Evolutionary conservation across 2,797 vertebrate species (phyloP), one percentile per base, ranked within the genome.

Genomic region (Chrysolophus pictus): DNA sequence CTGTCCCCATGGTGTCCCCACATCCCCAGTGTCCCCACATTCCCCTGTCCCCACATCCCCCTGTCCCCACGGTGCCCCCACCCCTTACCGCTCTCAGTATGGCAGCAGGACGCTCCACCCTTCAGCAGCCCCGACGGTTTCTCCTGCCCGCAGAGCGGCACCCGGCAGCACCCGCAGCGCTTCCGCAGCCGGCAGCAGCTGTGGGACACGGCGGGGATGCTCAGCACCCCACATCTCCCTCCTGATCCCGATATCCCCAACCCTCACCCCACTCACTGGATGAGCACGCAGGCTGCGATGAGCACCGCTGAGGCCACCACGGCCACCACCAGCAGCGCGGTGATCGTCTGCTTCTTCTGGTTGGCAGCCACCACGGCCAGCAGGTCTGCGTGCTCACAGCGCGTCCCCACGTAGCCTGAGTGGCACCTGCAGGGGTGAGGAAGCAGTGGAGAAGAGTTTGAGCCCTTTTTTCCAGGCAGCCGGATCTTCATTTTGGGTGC

Each of bases 341-440:
- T 98, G 49, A 99, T 98, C 0, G 99, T 99, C 88, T 99, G 98
- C 56, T 98, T 98, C 92, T 98, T 98, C 97, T 99, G 98, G 92
- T 98, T 99, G 75, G 98, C 98, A 0, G 99, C 99, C 42, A 99
- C 99, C 22, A 99, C 99, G 1, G 99, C 99, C 29, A 99, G 98
- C 55, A 99, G 98, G 96, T 99, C 99, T 0, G 98, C 99, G 7
- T 99, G 98, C 84, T 99, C 99, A 80, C 99, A 99, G 55, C 99
- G 98, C 7, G 98, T 98, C 49, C 99, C 99, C 0, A 99, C 96
- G 8, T 98, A 99, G 22, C 99, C 99, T 2, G 97, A 97, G 64
- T 98, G 98, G 93, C 99, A 99, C 88, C 99, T 99, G 97, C 14
- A 42, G 3, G n/a, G 55, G 28, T 80, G 68, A 35, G 51, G 31